Conservation (phyloP, 2,113 vertebrate genomes). For the Megaptera novaeangliae region DNA sequence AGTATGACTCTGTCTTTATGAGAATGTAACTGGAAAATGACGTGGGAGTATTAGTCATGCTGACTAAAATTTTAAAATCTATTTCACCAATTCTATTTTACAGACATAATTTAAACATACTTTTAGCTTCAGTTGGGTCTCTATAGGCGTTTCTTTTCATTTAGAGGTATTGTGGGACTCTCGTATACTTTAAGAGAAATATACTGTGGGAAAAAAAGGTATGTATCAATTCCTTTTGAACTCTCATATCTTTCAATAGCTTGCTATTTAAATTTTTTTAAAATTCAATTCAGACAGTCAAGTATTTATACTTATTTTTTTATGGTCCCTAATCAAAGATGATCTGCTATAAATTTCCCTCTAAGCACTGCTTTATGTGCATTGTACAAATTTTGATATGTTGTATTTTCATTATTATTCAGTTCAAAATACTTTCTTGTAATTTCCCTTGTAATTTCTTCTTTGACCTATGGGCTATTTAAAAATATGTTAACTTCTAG, state of each 20-base stretch:
- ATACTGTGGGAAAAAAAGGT: not conserved
- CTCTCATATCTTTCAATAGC: not conserved
- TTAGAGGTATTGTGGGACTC: not conserved
- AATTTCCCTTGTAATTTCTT: not conserved
- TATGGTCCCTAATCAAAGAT: not conserved
- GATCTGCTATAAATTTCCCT: not conserved
- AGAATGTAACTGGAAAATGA: slow-evolving; percentile 8
- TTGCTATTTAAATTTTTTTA: not conserved
- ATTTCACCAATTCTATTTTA: not conserved
- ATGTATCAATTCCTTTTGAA: not conserved
- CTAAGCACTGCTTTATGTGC: not conserved
- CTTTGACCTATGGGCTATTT: not conserved
- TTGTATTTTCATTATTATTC: not conserved
- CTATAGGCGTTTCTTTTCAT: not conserved
- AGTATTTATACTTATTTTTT: not conserved
- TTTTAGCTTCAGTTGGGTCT: not conserved
- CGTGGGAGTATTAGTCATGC: not conserved
- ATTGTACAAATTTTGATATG: not conserved
- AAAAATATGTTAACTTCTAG: not conserved
- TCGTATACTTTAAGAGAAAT: not conserved
- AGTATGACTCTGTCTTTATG: not conserved
- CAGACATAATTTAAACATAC: not conserved
- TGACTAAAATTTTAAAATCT: not conserved
- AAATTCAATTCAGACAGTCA: not conserved
- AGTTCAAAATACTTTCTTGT: not conserved